phyloP scores from a whole-genome alignment of 2,888 invertebrate species.

The Nebria salina region DNA sequence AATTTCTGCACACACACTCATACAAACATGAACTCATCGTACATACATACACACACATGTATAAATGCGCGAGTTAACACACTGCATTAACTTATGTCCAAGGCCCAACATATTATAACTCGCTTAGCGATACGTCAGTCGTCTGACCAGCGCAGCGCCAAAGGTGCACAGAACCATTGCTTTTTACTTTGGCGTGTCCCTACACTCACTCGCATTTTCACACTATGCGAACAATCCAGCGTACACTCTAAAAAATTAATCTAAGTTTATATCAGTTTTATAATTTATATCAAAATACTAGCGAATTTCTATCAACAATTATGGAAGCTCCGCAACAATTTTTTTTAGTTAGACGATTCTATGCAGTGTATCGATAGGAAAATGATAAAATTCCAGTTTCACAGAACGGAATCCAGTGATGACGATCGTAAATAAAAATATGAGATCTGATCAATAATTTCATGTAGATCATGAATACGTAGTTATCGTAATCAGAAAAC shows the following conservation, averaged over 20 bases:
- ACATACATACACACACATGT: conserved; percentile 5
- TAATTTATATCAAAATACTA: too few species aligned
- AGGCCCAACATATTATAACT: conserved; percentile 45
- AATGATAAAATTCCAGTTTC: background rate
- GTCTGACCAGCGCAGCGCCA: conserved; percentile 32
- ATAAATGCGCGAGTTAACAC: conserved; percentile 16
- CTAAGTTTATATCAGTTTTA: background rate
- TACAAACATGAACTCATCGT: background rate
- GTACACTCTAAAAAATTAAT: background rate
- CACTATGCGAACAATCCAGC: background rate
- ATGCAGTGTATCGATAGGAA: background rate
- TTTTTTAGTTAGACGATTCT: too few species aligned
- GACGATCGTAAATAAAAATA: conserved; percentile 19
- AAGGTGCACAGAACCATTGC: conserved; percentile 31
- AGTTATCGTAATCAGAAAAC: conserved; percentile 26
- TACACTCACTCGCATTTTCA: background rate
- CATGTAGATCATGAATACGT: conserved; percentile 29
- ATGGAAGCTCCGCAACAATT: too few species aligned
- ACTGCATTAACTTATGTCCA: conserved; percentile 34
- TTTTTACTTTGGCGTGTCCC: background rate
- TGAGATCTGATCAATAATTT: background rate
- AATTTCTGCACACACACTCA: conserved; percentile 30
- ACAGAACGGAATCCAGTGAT: background rate
- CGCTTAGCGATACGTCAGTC: conserved; percentile 38
- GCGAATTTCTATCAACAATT: too few species aligned